Evolutionary conservation across 2,113 vertebrate genomes (phyloP), one percentile per base, ranked within the genome.

Genomic region (Anguilla japonica): DNA sequence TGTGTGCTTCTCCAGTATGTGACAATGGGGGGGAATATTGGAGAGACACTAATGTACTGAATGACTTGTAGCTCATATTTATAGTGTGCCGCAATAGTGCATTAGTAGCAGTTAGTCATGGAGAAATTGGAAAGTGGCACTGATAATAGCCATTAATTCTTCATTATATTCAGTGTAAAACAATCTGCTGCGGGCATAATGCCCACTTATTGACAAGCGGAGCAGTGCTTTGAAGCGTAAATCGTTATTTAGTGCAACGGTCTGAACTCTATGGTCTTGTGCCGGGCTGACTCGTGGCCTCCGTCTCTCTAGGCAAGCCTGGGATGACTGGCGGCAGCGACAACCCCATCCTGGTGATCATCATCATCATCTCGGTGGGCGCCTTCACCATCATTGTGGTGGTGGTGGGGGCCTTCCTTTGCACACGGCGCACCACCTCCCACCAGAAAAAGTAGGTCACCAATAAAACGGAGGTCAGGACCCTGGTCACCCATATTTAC

Each of bases 381-480:
- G 96, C 97, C 79, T 96, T 99, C 94, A 99, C 96, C 92, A 97
- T 99, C 53, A 96, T 99, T 41, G 91, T 97, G 83, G 98, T 99
- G 78, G 97, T 99, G 85, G 95, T 99, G 26, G 96, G 98, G 0
- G 98, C 98, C 0, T 96, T 99, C 85, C 96, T 99, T 90, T 99
- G 98, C 90, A 99, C 98, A 0, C 95, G 97, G 0, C 97, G 98
- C 5, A 98, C 97, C 82, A 97, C 96, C 5, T 97, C 97, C 79
- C 98, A 99, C 94, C 98, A 99, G 93, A 99, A 99, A 82, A 99
- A 99, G 98, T 99, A 96, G 96, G 92, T 0, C 5, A 16, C 1
- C 43, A 14, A 3, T n/a, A 53, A 40, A 79, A n/a, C 9, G n/a
- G 13, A 0, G 1, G 26, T 20, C 7, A n/a, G 15, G 34, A 5